These are phyloP conservation scores for Ferrisia virgata DNA, from an alignment of 2,888 invertebrate species.

Conservation along the genomic window DNA sequence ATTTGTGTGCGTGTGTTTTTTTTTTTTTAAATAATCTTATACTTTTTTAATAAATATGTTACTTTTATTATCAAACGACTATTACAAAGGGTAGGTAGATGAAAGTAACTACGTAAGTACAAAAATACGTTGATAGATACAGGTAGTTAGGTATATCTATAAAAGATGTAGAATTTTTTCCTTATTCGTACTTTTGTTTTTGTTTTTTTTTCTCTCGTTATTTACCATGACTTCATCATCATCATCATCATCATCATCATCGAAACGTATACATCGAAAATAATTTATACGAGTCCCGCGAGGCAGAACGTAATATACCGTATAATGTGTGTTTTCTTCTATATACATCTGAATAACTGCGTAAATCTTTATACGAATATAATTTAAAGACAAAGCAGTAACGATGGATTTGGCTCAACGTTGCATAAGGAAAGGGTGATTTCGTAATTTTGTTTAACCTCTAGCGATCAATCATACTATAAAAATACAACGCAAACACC, in stretches of 20 bases:
- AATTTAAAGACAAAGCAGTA: conserved; percentile 21
- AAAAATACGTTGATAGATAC: too few relatives aligned
- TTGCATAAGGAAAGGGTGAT: background rate
- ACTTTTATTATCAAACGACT: too few relatives aligned
- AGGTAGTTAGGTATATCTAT: too few relatives aligned
- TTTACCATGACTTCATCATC: background rate
- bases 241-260: background rate
- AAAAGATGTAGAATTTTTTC: too few relatives aligned
- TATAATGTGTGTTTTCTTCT: background rate
- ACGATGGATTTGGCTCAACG: background rate
- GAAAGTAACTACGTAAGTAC: too few relatives aligned
- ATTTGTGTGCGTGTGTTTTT: background rate
- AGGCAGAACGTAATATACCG: background rate
- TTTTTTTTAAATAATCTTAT: background rate
- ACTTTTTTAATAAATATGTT: too few relatives aligned
- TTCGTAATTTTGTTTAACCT: conserved; percentile 28
- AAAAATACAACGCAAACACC: conserved; percentile 4
- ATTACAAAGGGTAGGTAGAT: too few relatives aligned
- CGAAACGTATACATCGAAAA: background rate
- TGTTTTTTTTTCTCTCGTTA: too few relatives aligned
- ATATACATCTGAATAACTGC: background rate
- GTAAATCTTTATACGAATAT: conserved; percentile 8
- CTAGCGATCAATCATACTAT: conserved; percentile 25
- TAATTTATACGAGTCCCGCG: conserved; percentile 13
- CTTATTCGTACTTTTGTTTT: too few relatives aligned